Conservation (phyloP, 2,797 vertebrate species). For the Sylvilagus floridanus region DNA sequence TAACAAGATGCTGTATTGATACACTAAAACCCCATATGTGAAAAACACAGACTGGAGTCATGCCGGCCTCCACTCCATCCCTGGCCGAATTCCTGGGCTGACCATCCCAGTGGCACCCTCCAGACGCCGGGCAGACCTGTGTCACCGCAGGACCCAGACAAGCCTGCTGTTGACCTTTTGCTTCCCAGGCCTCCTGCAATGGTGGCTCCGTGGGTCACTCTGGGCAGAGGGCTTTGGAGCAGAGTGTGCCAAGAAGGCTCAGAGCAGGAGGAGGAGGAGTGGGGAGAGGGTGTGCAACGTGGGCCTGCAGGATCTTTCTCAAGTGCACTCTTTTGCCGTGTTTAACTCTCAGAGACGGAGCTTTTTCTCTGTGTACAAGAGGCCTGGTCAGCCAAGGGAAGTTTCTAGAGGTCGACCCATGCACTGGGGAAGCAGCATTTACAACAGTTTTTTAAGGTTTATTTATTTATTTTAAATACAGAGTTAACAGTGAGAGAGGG, state of each 20-base stretch:
- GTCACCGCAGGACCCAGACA: not conserved
- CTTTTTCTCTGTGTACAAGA: not conserved
- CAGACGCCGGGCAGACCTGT: not conserved
- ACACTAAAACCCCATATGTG: not conserved
- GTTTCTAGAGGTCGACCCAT: not conserved
- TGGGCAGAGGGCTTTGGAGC: not conserved
- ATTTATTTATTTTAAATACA: no score
- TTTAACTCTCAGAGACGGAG: not conserved
- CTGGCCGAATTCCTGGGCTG: not conserved
- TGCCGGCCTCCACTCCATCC: not conserved
- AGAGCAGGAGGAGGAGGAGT: no score
- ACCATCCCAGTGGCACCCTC: no score
- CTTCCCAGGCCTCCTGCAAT: fast-evolving
- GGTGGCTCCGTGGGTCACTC: not conserved
- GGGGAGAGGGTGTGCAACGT: fast-evolving
- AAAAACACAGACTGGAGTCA: not conserved
- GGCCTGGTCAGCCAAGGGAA: not conserved
- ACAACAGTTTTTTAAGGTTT: not conserved
- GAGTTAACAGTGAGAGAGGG: no score
- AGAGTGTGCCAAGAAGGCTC: not conserved
- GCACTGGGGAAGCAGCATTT: fast-evolving
- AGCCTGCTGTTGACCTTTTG: not conserved
- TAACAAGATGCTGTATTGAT: not conserved
- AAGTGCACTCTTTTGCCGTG: not conserved
- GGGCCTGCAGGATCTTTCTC: not conserved